phyloP scores from a whole-genome alignment of 2,888 invertebrate genomes.

The Lottia scabra region DNA sequence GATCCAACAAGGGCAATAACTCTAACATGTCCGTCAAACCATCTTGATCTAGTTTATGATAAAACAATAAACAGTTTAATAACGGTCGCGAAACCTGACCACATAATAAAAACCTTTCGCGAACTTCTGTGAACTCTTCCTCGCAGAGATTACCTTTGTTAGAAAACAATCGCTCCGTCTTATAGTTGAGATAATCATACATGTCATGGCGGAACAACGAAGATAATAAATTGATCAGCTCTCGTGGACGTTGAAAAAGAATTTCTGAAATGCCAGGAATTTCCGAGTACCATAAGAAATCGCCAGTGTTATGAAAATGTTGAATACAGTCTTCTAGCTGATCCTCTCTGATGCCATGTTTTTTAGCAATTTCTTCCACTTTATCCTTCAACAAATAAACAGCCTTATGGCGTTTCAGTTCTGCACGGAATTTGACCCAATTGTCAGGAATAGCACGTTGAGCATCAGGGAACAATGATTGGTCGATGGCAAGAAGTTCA shows the following conservation, averaged over 20 bases:
- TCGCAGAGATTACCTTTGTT: conserved; percentile 56
- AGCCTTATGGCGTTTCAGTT: conserved; percentile 45
- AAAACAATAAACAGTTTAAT: conserved; percentile 64
- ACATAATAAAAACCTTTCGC: conserved; percentile 45
- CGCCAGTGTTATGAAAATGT: conserved; percentile 60
- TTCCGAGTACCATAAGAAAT: conserved; percentile 61
- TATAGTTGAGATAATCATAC: conserved; percentile 52
- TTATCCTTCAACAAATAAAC: conserved; percentile 55
- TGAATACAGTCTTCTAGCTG: conserved; percentile 55
- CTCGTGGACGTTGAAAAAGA: conserved; percentile 61
- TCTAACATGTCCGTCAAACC: conserved; percentile 52
- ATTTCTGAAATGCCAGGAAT: conserved; percentile 49
- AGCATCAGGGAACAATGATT: conserved; percentile 60
- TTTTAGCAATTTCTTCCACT: conserved; percentile 44
- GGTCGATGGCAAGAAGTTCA: conserved; percentile 62
- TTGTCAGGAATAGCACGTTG: conserved; percentile 56
- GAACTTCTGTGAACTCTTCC: conserved; percentile 54
- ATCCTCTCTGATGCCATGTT: conserved; percentile 42
- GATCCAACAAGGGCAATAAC: conserved; percentile 57
- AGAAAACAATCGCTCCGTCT: conserved; percentile 57
- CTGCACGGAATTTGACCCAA: conserved; percentile 54
- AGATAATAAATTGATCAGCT: conserved; percentile 54
- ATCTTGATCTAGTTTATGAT: conserved; percentile 49
- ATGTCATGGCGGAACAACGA: conserved; percentile 62
- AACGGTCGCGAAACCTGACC: conserved; percentile 64